phyloP scores from a whole-genome alignment of 2,888 invertebrate species.

The Eupithecia dodoneata region DNA sequence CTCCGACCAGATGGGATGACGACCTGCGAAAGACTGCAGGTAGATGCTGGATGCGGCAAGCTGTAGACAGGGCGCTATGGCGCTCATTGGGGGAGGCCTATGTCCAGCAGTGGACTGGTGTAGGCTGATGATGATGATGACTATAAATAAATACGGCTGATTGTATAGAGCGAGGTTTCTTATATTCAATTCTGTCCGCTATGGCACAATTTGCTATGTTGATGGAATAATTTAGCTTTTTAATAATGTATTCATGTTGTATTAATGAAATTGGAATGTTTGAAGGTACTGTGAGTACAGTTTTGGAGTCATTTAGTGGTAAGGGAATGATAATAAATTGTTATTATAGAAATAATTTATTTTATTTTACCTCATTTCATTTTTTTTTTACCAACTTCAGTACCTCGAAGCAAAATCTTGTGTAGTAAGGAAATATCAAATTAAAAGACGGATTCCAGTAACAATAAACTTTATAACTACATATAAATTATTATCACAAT shows the following conservation, averaged over 20 bases:
- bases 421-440: neutral
- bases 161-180: neutral
- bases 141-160: neutral
- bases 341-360: neutral
- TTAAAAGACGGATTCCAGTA: constrained; percentile 13
- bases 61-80: too few species aligned
- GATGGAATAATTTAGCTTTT: neutral
- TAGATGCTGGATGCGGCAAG: too few species aligned
- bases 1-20: too few species aligned
- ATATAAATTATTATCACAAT: constrained; percentile 37
- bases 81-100: too few species aligned
- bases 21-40: too few species aligned
- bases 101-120: too few species aligned
- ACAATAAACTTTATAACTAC: constrained; percentile 21
- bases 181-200: neutral
- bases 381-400: neutral
- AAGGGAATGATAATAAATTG: constrained; percentile 19
- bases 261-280: constrained; percentile 8
- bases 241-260: neutral
- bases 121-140: too few species aligned
- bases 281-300: constrained; percentile 19
- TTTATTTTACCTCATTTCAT: neutral
- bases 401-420: neutral
- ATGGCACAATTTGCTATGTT: constrained; percentile 4
- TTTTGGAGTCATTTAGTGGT: constrained; percentile 36